Evolutionary conservation across 1,140 invertebrate genomes (phyloP), one percentile per base, ranked within the genome.

Genomic region (Papilio polytes): DNA sequence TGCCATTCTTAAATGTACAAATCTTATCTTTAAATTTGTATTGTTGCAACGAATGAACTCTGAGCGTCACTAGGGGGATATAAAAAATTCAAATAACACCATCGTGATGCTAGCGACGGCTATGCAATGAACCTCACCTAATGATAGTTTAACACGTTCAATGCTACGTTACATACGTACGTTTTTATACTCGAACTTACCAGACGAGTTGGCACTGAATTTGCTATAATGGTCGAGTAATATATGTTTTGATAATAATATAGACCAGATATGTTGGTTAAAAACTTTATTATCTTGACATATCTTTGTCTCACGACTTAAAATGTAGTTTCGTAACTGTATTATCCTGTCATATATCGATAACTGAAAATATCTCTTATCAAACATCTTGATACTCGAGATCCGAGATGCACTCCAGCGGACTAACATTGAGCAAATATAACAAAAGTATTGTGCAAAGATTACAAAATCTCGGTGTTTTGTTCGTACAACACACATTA

Each of bases 401-500:
- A 70, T 70, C 36, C 20, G 63, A 70, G 63, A 70, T 70, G 63
- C 26, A 70, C 26, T 70, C 63, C 26, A 63, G 10, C 26, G 13
- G 12, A 70, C 13, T 31, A 36, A 70, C 12, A 56, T 56, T 56
- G 53, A 20, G n/a, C 53, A 70, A 26, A 70, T 41, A 41, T 70
- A 31, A 26, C 46, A 3, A 76, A 76, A 76, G 44, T 76, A 48
- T 74, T 44, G 73, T 48, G 12, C 18, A 10, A 74, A 44, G 20
- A 74, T 51, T 51, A 26, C 63, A 31, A 74, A 74, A 74, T 74
- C 18, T 10, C 44, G 7, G n/a, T 46, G n/a, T 46, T 51, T 74
- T 74, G 46, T 74, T 74, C 22, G n/a, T 74, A 48, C 12, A 26
- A 74, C 22, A 74, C 22, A 74, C 10, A 74, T 74, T 74, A 48